Evolutionary conservation across 2,113 vertebrate genomes (phyloP).

Genomic region (Sisor rabdophorus): DNA sequence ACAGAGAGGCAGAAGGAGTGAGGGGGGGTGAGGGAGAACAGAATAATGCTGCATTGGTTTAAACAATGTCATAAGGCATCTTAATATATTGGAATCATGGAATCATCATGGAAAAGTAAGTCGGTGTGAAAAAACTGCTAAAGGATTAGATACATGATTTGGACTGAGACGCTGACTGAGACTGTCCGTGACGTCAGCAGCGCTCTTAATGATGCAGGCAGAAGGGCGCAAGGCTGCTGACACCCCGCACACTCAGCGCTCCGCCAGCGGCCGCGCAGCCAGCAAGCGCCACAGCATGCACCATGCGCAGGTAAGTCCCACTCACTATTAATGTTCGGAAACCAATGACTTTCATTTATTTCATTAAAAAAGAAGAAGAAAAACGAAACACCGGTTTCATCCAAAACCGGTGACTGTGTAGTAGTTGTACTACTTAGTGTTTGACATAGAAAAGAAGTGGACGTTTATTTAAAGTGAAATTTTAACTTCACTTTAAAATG

Average conservation of each 20-base stretch:
- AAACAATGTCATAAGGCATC: constrained; percentile 1
- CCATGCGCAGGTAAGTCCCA: constrained; percentile 40
- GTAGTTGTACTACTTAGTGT: not conserved
- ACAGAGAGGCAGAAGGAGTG: not conserved
- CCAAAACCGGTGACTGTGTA: not conserved
- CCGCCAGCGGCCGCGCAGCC: constrained; percentile 27
- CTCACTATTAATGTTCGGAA: not conserved
- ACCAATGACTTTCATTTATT: not conserved
- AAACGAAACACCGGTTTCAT: not conserved
- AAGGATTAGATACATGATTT: not conserved
- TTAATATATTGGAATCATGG: not conserved
- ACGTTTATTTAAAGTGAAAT: not conserved
- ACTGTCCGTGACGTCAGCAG: constrained; percentile 64
- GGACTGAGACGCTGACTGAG: not conserved
- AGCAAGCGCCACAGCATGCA: not conserved
- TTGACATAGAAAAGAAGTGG: not conserved
- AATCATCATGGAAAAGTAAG: not conserved
- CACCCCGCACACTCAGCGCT: constrained; percentile 35
- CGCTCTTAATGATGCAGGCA: constrained; percentile 60
- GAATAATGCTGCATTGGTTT: constrained; percentile 8
- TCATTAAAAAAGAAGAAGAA: not conserved
- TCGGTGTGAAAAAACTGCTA: not conserved
- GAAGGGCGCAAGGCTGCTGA: constrained; percentile 47
- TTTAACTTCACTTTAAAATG: not conserved
- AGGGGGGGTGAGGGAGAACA: not conserved